Evolutionary conservation across 1,140 invertebrate genomes (phyloP).

Genomic region (Zaprionus ornatus): DNA sequence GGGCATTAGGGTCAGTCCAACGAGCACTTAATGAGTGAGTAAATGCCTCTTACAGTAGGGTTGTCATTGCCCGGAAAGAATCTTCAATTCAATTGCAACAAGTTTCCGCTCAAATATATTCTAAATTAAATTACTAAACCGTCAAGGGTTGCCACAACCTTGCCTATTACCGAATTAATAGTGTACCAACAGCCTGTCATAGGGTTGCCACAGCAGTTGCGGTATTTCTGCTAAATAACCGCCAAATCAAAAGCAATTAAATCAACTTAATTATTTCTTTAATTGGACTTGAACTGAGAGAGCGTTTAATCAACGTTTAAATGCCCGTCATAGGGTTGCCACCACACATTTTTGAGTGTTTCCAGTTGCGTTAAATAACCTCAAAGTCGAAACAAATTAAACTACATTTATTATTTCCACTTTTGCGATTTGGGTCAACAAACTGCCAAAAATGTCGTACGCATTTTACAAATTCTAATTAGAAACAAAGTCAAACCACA

Average conservation of each 20-base stretch:
- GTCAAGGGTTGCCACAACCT: not conserved
- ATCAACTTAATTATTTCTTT: constrained; percentile 1
- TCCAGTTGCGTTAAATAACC: not conserved
- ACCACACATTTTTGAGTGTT: not conserved
- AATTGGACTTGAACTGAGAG: not conserved
- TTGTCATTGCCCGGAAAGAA: not conserved
- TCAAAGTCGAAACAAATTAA: not conserved
- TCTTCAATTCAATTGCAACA: not conserved
- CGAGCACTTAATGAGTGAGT: constrained; percentile 13
- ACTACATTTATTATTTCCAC: constrained; percentile 12
- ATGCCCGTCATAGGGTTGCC: not conserved
- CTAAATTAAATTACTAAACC: not conserved
- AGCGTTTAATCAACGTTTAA: not conserved
- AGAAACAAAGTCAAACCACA: constrained; percentile 31
- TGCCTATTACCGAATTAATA: not conserved
- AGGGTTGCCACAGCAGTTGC: not conserved
- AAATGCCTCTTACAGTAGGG: not conserved
- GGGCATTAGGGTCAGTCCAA: not conserved
- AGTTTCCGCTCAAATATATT: not conserved
- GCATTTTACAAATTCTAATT: constrained; percentile 37
- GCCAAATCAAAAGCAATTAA: not conserved
- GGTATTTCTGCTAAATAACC: not conserved
- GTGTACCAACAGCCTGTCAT: not conserved
- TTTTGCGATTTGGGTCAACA: constrained; percentile 33
- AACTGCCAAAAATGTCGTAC: constrained; percentile 16